Base-by-base conservation (phyloP, 2,113 vertebrate species). In the Taurulus bubalis region DNA sequence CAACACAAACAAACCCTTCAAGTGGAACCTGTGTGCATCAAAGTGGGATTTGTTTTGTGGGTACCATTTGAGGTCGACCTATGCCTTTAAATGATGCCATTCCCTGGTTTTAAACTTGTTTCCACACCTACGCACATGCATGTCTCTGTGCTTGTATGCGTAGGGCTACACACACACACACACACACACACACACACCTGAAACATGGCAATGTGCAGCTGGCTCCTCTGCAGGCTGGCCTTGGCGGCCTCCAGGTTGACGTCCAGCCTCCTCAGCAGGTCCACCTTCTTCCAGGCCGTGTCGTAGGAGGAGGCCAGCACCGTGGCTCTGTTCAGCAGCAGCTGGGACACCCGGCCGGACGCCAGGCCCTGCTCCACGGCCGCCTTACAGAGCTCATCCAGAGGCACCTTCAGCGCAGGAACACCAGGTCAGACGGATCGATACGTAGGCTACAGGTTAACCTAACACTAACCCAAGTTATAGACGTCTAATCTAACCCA, bases 361-460 rank as follows among this genome's bases (percentile, higher is more conserved):
- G 97, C 95, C 90, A 99, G 96, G 15, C 96, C 96, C 89, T 99
- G 98, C 85, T 99, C 98, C 86, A 99, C 95, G 0, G 97, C 97
- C 85, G 97, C 97, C 94, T 99, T 98, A 90, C 98, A 99, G 22
- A 99, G 93, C 73, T 99, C 98, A 24, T 99, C 98, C 55, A 99
- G 95, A 40, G 97, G 97, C 16, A 99, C 97, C 93, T 94, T 11
- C 10, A 76, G 11, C 74, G 9, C 55, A 68, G 20, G 1, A 70
- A 18, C n/a, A 8, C 8, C 20, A 66, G 26, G 24, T 11, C 8
- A 64, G 3, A 26, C 6, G 16, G 20, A 22, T 18, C 20, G 3
- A 58, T 3, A 32, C 6, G 26, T 4, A 7, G 56, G 26, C 12
- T 30, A 38, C 36, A 34, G 1, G 34, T 34, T 6, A 34, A n/a